Conservation (phyloP, 1,140 invertebrate genomes). For the Drosophila sechellia region DNA sequence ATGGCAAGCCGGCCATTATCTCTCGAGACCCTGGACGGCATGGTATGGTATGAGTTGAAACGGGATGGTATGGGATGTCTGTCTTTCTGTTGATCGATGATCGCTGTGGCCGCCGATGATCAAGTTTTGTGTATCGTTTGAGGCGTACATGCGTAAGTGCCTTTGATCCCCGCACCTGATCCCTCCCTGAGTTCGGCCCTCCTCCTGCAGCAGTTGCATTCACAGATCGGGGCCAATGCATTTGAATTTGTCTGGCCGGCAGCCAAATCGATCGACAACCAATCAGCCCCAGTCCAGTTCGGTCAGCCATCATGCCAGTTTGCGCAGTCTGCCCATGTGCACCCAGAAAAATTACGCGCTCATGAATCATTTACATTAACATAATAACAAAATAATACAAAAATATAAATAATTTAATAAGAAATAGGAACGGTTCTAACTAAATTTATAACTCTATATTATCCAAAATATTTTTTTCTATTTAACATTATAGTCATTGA, state of each 20-base stretch:
- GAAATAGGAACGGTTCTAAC: too few relatives aligned
- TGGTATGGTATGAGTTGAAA: background rate
- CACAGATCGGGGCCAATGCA: slow-evolving; percentile 75
- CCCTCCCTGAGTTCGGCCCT: slow-evolving; percentile 1
- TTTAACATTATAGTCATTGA: too few relatives aligned
- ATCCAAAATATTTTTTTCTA: too few relatives aligned
- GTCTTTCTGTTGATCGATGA: slow-evolving; percentile 62
- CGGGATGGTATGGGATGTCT: slow-evolving; percentile 24
- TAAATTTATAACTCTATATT: too few relatives aligned
- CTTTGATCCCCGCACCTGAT: slow-evolving; percentile 24
- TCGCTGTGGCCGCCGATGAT: slow-evolving; percentile 47
- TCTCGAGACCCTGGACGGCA: slow-evolving; percentile 13
- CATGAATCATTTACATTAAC: too few relatives aligned
- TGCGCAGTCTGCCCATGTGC: slow-evolving; percentile 12
- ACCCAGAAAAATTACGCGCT: slow-evolving; percentile 1
- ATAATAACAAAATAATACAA: too few relatives aligned
- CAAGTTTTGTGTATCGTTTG: slow-evolving; percentile 66
- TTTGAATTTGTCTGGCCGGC: slow-evolving; percentile 77
- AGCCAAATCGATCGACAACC: slow-evolving; percentile 80
- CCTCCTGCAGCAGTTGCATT: slow-evolving; percentile 65
- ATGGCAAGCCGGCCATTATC: slow-evolving; percentile 80
- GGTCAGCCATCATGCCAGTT: slow-evolving; percentile 62
- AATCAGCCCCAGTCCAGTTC: slow-evolving; percentile 65
- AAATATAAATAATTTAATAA: too few relatives aligned
- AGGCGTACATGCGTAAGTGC: slow-evolving; percentile 80